Base-by-base conservation (phyloP, 2,113 vertebrate genomes). In the Tyrannus savana region DNA sequence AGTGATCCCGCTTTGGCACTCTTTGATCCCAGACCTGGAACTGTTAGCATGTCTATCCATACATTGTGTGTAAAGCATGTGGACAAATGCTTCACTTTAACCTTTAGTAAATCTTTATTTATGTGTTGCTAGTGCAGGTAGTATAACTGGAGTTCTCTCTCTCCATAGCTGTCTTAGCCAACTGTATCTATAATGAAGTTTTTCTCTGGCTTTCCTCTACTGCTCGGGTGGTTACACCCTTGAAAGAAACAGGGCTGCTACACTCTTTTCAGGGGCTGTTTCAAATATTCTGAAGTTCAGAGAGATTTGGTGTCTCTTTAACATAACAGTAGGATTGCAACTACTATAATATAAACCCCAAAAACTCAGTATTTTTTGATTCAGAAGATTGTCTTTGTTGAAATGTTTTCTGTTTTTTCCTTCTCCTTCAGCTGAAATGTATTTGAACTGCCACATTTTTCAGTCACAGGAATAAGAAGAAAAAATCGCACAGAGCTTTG, bases 401-500 rank as follows among this genome's bases (percentile, higher is more conserved):
- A 71, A 72, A n/a, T 58, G 5, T 24, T 77, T 87, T 56, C 28
- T 2, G 2, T 35, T 3, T 71, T 68, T 42, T 78, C 21, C 46
- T 84, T 87, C 27, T 73, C 22, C 73, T 96, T 90, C 50, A 73
- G 44, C 9, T 78, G n/a, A 84, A 84, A 28, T n/a, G 31, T 16
- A 58, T 95, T 93, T 87, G 55, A 87, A 50, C 37, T 92, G 62
- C 56, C 84, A 89, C 41, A 58, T 64, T 87, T 89, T 87, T 78
- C 60, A 79, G 31, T 73, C 71, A 76, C 19, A 27, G 35, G 72
- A 83, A 79, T 73, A 17, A 72, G 49, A 87, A 87, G 59, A 87
- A 94, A 87, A 74, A 74, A 89, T 66, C 71, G 90, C 30, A 52
- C 6, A 78, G 16, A 91, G 44, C 19, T 91, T 84, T 93, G 12